Evolutionary conservation across 1,140 invertebrate genomes (phyloP).

Genomic region (Eurosta solidaginis): DNA sequence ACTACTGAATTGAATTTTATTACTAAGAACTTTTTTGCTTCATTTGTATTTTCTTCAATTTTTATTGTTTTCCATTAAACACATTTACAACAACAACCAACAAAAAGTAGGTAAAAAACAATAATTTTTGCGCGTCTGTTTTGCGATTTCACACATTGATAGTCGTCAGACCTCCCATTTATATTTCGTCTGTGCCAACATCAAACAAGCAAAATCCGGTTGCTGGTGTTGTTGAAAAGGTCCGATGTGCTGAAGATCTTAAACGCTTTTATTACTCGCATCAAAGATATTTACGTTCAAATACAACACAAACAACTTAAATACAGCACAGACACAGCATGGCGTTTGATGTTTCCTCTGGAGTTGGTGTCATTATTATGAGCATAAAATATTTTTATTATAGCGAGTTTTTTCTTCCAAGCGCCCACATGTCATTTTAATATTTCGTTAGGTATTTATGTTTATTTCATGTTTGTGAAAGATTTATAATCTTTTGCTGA

Average conservation of each 20-base stretch:
- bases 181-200: background rate
- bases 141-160: slow-evolving; percentile 18
- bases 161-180: background rate
- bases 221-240: background rate
- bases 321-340: background rate
- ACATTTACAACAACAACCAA: background rate
- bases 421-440: background rate
- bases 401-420: background rate
- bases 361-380: slow-evolving; percentile 29
- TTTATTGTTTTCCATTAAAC: background rate
- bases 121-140: no score
- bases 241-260: background rate
- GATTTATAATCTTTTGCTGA: no score
- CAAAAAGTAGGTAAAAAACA: no score
- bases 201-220: background rate
- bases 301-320: background rate
- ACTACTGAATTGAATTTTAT: slow-evolving; percentile 8
- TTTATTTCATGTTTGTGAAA: no score
- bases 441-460: no score
- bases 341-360: background rate
- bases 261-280: background rate
- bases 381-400: slow-evolving; percentile 29
- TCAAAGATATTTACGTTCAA: background rate
- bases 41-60: background rate
- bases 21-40: no score